Evolutionary conservation across 2,888 invertebrate species (phyloP).

Genomic region (Microdon myrmicae): DNA sequence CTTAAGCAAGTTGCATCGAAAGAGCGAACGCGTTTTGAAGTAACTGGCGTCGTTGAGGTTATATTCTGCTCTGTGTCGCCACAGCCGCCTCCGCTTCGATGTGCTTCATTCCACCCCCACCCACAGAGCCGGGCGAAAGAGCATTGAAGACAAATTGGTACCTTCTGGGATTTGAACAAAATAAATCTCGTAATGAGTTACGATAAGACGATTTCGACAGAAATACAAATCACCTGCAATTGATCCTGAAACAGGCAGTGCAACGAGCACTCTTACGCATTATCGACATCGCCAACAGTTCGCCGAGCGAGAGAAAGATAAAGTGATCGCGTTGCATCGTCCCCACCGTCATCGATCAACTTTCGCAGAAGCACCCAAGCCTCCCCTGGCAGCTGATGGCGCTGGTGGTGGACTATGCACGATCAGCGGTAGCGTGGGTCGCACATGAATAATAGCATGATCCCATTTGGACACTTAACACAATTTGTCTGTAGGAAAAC

Average conservation of each 20-base stretch:
- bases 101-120: constrained; percentile 25
- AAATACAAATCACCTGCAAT: constrained; percentile 67
- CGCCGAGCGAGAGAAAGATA: constrained; percentile 15
- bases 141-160: constrained; percentile 66
- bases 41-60: constrained; percentile 46
- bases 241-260: constrained; percentile 60
- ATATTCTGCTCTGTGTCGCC: constrained; percentile 32
- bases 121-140: constrained; percentile 28
- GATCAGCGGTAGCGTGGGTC: constrained; percentile 33
- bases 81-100: constrained; percentile 12
- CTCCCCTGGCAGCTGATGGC: constrained; percentile 8
- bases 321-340: constrained; percentile 1
- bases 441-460: constrained; percentile 38
- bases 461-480: constrained; percentile 50
- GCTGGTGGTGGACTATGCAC: constrained; percentile 1
- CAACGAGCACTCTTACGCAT: constrained; percentile 57
- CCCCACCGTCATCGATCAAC: constrained; percentile 40
- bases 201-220: constrained; percentile 68
- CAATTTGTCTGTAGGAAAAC: constrained; percentile 43
- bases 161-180: constrained; percentile 67
- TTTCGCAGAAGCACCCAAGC: constrained; percentile 19
- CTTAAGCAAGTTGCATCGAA: constrained; percentile 14
- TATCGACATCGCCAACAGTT: constrained; percentile 60
- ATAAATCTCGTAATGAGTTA: constrained; percentile 68
- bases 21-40: too few relatives aligned